A percentile compares a stretch with the other conserved stretches of the same genome.
phyloP scores from a whole-genome alignment of 2,888 invertebrate species.

The Rhagium mordax region DNA sequence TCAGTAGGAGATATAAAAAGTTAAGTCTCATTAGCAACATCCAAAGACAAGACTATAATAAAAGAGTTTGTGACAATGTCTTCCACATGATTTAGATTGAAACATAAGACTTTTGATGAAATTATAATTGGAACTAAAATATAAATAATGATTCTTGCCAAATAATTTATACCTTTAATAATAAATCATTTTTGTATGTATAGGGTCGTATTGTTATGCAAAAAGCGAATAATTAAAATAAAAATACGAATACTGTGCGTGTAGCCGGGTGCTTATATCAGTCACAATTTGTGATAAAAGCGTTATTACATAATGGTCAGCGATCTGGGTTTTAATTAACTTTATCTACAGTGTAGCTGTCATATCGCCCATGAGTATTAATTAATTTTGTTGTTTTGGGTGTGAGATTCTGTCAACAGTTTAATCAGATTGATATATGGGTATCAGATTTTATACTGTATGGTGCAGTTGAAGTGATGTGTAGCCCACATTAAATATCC shows the following conservation, averaged over 20 bases:
- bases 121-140: too few species aligned
- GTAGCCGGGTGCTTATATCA: slow-evolving; percentile 1
- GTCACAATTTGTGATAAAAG: slow-evolving; percentile 6
- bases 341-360: slow-evolving; percentile 33
- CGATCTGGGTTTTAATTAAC: slow-evolving; percentile 33
- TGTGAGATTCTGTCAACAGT: slow-evolving; percentile 22
- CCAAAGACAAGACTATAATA: too few species aligned
- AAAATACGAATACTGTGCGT: not conserved
- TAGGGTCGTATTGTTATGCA: not conserved
- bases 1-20: too few species aligned
- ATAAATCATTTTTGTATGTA: slow-evolving; percentile 2
- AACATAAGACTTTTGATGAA: too few species aligned
- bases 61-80: too few species aligned
- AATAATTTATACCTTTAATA: not conserved
- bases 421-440: slow-evolving; percentile 6
- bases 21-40: too few species aligned
- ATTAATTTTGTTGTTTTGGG: slow-evolving; percentile 21
- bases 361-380: slow-evolving; percentile 8
- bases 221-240: not conserved
- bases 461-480: too few species aligned
- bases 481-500: too few species aligned
- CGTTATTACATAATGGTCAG: slow-evolving; percentile 16
- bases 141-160: not conserved
- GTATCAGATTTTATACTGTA: not conserved
- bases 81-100: too few species aligned